These are phyloP conservation scores for Melanostoma mellinum DNA, from an alignment of 2,888 invertebrate species.

Conservation along the genomic window DNA sequence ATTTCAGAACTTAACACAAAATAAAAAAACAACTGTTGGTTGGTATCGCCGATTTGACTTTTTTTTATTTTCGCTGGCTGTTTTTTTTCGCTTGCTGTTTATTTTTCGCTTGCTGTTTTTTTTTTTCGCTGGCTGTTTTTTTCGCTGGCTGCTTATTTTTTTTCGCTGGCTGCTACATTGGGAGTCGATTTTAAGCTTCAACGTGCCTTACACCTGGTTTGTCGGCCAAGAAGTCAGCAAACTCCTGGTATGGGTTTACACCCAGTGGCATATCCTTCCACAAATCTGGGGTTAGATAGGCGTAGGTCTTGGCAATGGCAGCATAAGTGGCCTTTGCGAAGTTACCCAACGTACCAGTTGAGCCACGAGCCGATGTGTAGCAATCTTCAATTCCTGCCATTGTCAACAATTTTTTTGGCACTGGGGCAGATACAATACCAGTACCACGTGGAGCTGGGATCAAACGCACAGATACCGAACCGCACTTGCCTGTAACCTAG, in stretches of 20 bases:
- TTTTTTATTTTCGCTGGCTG: no score
- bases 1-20: no score
- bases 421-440: constrained; percentile 99
- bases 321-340: constrained; percentile 99
- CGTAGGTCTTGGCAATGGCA: constrained; percentile 99
- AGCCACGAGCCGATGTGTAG: constrained; percentile 98
- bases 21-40: no score
- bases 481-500: constrained; percentile 99
- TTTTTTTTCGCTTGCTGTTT: no score
- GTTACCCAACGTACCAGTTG: constrained; percentile 98
- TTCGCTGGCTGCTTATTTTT: background rate
- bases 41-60: no score
- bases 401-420: constrained; percentile 98
- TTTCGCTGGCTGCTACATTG: background rate
- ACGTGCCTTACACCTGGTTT: constrained; percentile 74
- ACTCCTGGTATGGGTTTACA: constrained; percentile 98
- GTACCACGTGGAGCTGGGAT: constrained; percentile 99
- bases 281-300: constrained; percentile 98
- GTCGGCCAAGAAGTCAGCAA: constrained; percentile 90
- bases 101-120: no score
- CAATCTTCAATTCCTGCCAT: constrained; percentile 99
- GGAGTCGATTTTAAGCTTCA: constrained; percentile 46
- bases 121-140: no score
- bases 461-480: constrained; percentile 97
- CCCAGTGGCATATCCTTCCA: constrained; percentile 98